Conservation (phyloP, 2,797 vertebrate genomes). For the Cossypha dichroa region DNA sequence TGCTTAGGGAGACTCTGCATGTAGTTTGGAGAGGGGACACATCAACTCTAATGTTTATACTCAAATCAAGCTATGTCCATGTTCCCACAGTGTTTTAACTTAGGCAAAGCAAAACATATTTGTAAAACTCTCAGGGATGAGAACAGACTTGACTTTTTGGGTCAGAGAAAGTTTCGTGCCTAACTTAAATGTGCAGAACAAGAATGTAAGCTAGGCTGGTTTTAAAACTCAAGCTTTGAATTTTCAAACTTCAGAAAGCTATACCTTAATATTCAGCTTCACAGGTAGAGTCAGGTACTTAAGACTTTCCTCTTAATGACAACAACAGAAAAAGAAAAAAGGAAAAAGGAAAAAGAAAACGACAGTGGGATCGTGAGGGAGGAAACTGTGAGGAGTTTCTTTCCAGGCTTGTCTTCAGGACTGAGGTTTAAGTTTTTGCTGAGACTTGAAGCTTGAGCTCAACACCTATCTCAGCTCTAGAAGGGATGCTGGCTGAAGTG, state of each 20-base stretch:
- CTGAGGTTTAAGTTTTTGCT: background rate
- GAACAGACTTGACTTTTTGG: background rate
- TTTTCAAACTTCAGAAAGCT: background rate
- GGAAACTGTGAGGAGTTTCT: background rate
- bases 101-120: background rate
- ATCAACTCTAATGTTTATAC: background rate
- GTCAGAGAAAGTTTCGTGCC: background rate
- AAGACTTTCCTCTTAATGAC: background rate
- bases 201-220: background rate
- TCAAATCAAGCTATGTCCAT: background rate
- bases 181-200: background rate
- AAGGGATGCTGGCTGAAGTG: background rate
- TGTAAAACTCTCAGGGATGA: background rate
- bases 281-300: background rate
- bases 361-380: background rate
- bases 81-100: background rate
- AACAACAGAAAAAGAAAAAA: background rate
- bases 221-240: background rate
- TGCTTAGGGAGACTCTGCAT: background rate
- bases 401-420: background rate
- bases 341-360: background rate
- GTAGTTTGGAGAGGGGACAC: background rate
- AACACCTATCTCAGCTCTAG: background rate
- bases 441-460: background rate
- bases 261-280: background rate